Evolutionary conservation across 2,888 invertebrate genomes (phyloP).

Genomic region (Orthosia incerta): DNA sequence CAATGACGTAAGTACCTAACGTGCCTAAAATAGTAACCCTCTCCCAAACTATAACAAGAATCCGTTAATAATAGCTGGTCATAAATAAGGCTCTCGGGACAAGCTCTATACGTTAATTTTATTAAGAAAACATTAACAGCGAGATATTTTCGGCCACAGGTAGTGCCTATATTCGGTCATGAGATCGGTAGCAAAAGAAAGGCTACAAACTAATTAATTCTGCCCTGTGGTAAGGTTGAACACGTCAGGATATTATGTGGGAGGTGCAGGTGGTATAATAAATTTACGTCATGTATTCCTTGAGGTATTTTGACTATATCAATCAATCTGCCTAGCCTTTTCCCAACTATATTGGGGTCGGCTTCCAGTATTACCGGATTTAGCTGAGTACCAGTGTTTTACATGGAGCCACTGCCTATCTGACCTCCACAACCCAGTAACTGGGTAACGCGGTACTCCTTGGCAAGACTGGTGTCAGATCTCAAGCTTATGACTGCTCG

Average conservation of each 20-base stretch:
- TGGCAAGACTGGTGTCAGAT: too few relatives aligned
- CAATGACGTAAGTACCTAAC: not conserved
- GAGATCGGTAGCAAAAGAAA: slow-evolving; percentile 36
- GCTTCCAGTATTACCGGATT: too few relatives aligned
- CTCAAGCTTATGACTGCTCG: too few relatives aligned
- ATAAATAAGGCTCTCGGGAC: slow-evolving; percentile 49
- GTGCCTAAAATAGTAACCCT: not conserved
- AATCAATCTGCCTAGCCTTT: too few relatives aligned
- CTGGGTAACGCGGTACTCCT: too few relatives aligned
- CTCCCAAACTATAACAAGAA: slow-evolving; percentile 31
- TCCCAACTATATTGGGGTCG: too few relatives aligned
- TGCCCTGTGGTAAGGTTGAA: not conserved
- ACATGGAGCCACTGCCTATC: too few relatives aligned
- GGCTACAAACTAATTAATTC: slow-evolving; percentile 50
- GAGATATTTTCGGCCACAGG: slow-evolving; percentile 29
- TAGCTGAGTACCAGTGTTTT: too few relatives aligned
- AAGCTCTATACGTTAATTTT: slow-evolving; percentile 45
- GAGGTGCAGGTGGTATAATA: slow-evolving; percentile 12
- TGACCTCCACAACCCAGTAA: too few relatives aligned
- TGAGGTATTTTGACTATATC: not conserved
- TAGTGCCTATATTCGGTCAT: slow-evolving; percentile 26
- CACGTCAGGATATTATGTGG: slow-evolving; percentile 18
- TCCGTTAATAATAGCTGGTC: slow-evolving; percentile 40
- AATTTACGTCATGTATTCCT: slow-evolving; percentile 13
- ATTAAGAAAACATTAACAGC: slow-evolving; percentile 48